A percentile compares a stretch with the other conserved stretches of the same genome.
These are phyloP conservation scores for Panulirus ornatus DNA, from an alignment of 1,140 invertebrate species.

Conservation along the genomic window DNA sequence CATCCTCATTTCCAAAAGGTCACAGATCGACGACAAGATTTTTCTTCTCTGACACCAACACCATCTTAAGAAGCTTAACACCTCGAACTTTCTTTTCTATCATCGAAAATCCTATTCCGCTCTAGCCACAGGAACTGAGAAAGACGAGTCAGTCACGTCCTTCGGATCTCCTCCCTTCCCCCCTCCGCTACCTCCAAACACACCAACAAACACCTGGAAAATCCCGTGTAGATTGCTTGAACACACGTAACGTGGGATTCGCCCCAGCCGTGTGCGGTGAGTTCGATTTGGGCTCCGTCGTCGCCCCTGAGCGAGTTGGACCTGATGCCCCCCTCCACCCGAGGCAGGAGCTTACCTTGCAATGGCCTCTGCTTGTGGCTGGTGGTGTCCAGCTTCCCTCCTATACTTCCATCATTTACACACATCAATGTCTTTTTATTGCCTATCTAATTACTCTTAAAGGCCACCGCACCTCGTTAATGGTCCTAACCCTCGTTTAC, in stretches of 20 bases:
- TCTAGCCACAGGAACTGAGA: no score
- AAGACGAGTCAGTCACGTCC: no score
- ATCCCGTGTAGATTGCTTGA: neutral
- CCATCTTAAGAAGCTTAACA: no score
- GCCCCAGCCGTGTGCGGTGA: no score
- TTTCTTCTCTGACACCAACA: no score
- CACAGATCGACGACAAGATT: no score
- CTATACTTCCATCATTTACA: slow-evolving; percentile 69
- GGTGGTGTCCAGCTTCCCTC: slow-evolving; percentile 54
- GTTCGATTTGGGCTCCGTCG: no score
- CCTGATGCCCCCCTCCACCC: slow-evolving; percentile 30
- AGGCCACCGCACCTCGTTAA: slow-evolving; percentile 48
- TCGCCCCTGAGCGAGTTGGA: neutral
- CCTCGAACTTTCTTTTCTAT: no score
- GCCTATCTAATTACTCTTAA: slow-evolving; percentile 70
- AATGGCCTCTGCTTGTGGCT: slow-evolving; percentile 59
- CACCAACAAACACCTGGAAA: neutral
- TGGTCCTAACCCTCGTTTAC: slow-evolving; percentile 39
- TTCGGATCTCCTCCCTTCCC: neutral
- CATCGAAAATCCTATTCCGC: no score
- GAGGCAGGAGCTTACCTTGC: slow-evolving; percentile 51
- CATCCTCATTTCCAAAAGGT: no score
- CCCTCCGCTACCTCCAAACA: neutral
- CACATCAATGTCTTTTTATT: slow-evolving; percentile 71
- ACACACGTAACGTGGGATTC: no score